phyloP scores from a whole-genome alignment of 2,888 invertebrate genomes.

The Macrosiphum euphorbiae region DNA sequence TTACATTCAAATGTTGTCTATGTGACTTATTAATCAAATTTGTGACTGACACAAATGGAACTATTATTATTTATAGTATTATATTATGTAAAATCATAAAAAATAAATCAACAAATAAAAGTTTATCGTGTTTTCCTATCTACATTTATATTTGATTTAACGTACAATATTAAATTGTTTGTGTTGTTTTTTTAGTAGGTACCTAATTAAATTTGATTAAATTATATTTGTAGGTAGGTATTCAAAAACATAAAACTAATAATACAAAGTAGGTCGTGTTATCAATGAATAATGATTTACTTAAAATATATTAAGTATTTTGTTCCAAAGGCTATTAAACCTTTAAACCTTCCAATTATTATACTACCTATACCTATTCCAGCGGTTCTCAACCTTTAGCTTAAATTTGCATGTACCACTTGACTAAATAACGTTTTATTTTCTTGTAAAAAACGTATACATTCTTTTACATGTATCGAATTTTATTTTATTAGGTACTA shows the following conservation, averaged over 20 bases:
- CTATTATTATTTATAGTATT: neutral
- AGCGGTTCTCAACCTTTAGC: too few relatives aligned
- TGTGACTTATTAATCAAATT: neutral
- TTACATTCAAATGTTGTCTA: neutral
- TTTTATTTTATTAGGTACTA: too few relatives aligned
- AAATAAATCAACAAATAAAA: neutral
- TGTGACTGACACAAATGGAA: neutral
- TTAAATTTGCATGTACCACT: too few relatives aligned
- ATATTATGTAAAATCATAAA: neutral
- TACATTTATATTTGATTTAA: neutral
- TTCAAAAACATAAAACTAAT: neutral
- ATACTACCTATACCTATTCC: neutral
- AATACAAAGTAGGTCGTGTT: neutral
- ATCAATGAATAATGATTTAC: neutral
- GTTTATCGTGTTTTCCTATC: neutral
- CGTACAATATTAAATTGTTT: neutral
- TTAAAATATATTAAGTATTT: neutral
- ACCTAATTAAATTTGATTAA: neutral
- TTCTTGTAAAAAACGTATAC: too few relatives aligned
- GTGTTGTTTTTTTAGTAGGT: neutral
- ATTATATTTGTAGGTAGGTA: neutral
- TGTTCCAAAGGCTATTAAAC: neutral
- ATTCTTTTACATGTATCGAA: too few relatives aligned
- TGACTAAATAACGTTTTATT: too few relatives aligned
- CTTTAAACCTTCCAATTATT: neutral